Evolutionary conservation across 92 coral and sea anemone species (phyloP).

Genomic region (Montipora capitata): DNA sequence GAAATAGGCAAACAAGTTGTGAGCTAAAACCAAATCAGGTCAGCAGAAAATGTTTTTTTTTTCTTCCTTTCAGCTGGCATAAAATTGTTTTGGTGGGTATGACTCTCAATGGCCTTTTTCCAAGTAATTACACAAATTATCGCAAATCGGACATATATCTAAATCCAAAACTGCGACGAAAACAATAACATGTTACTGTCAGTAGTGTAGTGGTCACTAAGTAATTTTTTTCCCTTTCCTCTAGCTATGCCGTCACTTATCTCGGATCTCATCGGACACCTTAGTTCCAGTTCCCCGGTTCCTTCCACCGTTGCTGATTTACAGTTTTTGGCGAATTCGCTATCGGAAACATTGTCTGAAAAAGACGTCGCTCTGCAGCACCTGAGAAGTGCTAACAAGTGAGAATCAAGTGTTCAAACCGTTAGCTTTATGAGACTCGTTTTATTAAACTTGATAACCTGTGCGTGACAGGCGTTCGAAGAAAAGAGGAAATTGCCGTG

Average conservation of each 20-base stretch:
- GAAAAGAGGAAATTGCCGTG: too few species aligned
- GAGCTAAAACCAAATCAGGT: too few species aligned
- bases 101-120: too few species aligned
- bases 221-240: neutral
- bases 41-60: too few species aligned
- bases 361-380: slow-evolving; percentile 95
- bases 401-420: neutral
- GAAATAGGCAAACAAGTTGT: too few species aligned
- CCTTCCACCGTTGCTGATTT: slow-evolving; percentile 87
- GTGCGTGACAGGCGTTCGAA: too few species aligned
- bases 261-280: slow-evolving; percentile 69
- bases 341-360: slow-evolving; percentile 94
- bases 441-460: too few species aligned
- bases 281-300: slow-evolving; percentile 52
- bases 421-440: too few species aligned
- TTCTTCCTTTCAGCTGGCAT: too few species aligned
- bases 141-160: too few species aligned
- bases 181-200: neutral
- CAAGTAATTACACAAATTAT: too few species aligned
- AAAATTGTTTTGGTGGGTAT: too few species aligned
- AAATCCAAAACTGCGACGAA: neutral
- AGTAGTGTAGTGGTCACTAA: neutral
- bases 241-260: slow-evolving; percentile 75
- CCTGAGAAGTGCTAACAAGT: slow-evolving; percentile 97
- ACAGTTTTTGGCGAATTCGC: slow-evolving; percentile 91